These are phyloP conservation scores for Pogonocherus hispidulus DNA, from an alignment of 2,888 invertebrate species.

Conservation along the genomic window DNA sequence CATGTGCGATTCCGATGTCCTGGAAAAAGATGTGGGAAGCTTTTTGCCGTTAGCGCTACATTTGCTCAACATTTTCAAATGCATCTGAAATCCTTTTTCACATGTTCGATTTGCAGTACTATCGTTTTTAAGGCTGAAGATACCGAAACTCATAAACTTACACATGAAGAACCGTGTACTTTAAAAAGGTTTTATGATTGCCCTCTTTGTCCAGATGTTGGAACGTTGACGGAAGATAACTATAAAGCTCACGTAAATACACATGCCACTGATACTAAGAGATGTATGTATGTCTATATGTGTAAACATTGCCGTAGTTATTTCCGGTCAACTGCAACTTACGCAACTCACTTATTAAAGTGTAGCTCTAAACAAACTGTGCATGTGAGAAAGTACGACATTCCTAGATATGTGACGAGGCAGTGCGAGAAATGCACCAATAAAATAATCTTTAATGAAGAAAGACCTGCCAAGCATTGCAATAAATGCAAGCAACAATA, in stretches of 20 bases:
- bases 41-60: slow-evolving; percentile 69
- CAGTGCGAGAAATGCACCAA: slow-evolving; percentile 46
- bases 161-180: slow-evolving; percentile 36
- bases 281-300: slow-evolving; percentile 63
- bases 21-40: slow-evolving; percentile 65
- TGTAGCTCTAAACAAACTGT: slow-evolving; percentile 50
- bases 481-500: slow-evolving; percentile 45
- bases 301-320: slow-evolving; percentile 64
- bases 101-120: slow-evolving; percentile 65
- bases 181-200: slow-evolving; percentile 52
- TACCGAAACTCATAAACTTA: slow-evolving; percentile 26
- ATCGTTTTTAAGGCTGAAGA: slow-evolving; percentile 67
- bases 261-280: slow-evolving; percentile 57
- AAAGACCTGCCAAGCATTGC: slow-evolving; percentile 48
- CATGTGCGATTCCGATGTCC: slow-evolving; percentile 63
- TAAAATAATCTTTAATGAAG: slow-evolving; percentile 50
- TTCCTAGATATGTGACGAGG: slow-evolving; percentile 40
- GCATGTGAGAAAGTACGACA: slow-evolving; percentile 1
- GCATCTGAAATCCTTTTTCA: slow-evolving; percentile 63
- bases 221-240: slow-evolving; percentile 44
- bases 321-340: slow-evolving; percentile 61
- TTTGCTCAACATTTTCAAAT: slow-evolving; percentile 68
- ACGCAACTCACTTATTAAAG: slow-evolving; percentile 58
- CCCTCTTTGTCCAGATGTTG: slow-evolving; percentile 53
- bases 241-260: slow-evolving; percentile 58